Evolutionary conservation across 2,113 vertebrate species (phyloP), one percentile per base, ranked within the genome.

Genomic region (Galbula dea): DNA sequence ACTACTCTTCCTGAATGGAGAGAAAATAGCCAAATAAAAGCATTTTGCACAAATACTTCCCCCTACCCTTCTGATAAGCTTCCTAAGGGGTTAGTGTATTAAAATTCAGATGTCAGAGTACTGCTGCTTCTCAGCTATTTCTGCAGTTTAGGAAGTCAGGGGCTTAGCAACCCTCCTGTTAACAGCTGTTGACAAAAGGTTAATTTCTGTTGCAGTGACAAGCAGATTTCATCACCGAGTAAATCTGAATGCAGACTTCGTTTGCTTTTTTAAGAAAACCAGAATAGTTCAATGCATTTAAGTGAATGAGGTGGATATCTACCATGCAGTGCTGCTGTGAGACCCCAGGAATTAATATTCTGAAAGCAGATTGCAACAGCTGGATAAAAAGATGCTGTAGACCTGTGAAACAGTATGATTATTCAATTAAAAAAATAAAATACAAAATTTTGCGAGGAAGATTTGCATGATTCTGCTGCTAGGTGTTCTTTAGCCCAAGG

Each of bases 41-140:
- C 89, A 76, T 92, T 76, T 39, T 8, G 80, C 93, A 89, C 94
- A 86, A 93, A 96, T 94, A 95, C 87, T 95, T 91, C 89, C 94
- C 94, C 72, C 87, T 79, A 12, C 61, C 39, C 79, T 84, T 48
- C 85, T 43, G 72, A 78, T 71, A 94, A 81, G 79, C 89, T 91
- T 91, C 89, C 94, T 93, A n/a, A 87, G 85, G 75, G 69, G 39
- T 17, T 65, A 29, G 29, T 41, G 74, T 94, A 93, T 93, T 95
- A 96, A 96, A 97, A 96, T 94, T 96, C 95, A 95, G 73, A 94
- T 76, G 91, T 91, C 91, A 63, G 72, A 85, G 66, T 9, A 51
- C 41, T 79, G 83, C 88, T 93, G 77, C 26, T 81, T n/a, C 67
- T 69, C 2, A 61, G 90, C 68, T 27, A 10, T 94, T 96, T 95